phyloP scores from a whole-genome alignment of 1,140 invertebrate species.

The Trichomalopsis sarcophagae region DNA sequence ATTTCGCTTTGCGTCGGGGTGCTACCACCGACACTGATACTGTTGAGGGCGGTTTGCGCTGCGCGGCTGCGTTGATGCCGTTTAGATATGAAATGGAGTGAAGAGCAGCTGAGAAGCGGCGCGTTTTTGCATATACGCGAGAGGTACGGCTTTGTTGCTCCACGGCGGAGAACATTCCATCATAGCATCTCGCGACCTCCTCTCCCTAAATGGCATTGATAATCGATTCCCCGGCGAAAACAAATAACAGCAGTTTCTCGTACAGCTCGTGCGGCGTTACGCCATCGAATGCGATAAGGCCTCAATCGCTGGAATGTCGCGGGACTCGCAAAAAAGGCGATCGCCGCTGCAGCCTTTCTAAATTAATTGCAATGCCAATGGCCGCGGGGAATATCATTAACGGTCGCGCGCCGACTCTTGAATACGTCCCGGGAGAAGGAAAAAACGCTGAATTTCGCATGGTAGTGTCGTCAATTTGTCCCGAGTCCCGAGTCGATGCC shows the following conservation, averaged over 20 bases:
- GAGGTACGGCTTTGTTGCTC: too few relatives aligned
- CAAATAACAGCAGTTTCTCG: not conserved
- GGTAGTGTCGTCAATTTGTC: constrained; percentile 31
- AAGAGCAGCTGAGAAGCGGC: not conserved
- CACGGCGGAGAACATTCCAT: too few relatives aligned
- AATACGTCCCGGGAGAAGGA: not conserved
- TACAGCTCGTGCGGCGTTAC: not conserved
- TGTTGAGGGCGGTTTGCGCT: not conserved
- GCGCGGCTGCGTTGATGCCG: not conserved
- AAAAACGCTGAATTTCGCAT: not conserved
- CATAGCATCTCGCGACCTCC: too few relatives aligned
- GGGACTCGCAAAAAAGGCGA: constrained; percentile 41
- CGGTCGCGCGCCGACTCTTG: not conserved
- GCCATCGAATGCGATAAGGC: constrained; percentile 41
- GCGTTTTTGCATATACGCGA: not conserved
- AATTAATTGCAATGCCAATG: constrained; percentile 48
- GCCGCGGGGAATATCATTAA: constrained; percentile 45
- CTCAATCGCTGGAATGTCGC: constrained; percentile 32
- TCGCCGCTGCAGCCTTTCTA: constrained; percentile 39
- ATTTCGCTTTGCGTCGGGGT: not conserved
- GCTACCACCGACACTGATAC: not conserved
- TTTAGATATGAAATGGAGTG: not conserved
- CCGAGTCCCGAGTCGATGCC: not conserved
- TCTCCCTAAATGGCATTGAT: too few relatives aligned
- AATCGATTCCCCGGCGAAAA: constrained; percentile 3